Conservation (phyloP, 2,888 invertebrate genomes). For the Rambutsinella grinnellia region DNA sequence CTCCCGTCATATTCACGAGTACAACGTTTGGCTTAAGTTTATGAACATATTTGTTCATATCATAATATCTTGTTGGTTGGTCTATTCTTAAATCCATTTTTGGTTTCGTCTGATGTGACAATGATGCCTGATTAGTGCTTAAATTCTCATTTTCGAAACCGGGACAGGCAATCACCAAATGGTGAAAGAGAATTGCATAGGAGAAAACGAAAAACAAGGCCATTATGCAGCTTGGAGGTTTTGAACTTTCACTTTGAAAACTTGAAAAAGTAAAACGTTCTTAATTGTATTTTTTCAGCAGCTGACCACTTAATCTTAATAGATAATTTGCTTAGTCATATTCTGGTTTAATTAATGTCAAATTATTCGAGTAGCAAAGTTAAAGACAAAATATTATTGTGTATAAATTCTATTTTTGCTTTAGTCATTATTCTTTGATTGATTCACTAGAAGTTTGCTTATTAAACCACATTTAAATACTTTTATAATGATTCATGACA, state of each 20-base stretch:
- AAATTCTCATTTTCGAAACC: neutral
- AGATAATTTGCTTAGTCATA: neutral
- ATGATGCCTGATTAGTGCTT: neutral
- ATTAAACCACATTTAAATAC: too few relatives aligned
- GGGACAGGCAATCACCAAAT: too few relatives aligned
- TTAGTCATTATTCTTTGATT: too few relatives aligned
- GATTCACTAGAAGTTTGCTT: too few relatives aligned
- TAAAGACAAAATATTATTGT: too few relatives aligned
- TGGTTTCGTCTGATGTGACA: neutral
- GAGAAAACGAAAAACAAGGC: neutral
- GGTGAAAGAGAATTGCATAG: too few relatives aligned
- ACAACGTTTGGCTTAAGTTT: constrained; percentile 17
- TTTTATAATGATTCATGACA: too few relatives aligned
- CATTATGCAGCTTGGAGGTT: neutral
- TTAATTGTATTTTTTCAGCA: neutral
- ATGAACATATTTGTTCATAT: constrained; percentile 6
- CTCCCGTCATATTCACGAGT: constrained; percentile 8
- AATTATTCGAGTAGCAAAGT: too few relatives aligned
- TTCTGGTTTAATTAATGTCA: neutral
- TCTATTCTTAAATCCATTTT: constrained; percentile 16
- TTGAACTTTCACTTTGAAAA: neutral
- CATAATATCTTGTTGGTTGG: constrained; percentile 11
- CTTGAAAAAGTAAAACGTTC: neutral
- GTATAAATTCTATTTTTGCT: too few relatives aligned
- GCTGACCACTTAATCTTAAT: neutral